Base-by-base conservation (phyloP, 2,797 vertebrate genomes). In the Sphaeramia orbicularis region DNA sequence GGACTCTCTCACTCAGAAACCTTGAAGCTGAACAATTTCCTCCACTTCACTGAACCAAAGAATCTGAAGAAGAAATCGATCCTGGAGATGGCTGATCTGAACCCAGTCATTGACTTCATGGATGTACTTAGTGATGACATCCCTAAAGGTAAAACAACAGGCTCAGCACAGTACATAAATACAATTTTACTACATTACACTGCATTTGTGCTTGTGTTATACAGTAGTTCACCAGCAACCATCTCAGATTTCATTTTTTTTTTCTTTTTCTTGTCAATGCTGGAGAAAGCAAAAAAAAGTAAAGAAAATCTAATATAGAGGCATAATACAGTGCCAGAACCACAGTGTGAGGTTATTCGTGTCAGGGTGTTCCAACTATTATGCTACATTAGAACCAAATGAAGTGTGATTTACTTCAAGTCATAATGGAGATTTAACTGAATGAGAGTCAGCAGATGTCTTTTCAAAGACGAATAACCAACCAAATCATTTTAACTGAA, bases 71-170 rank as follows among this genome's bases (percentile, higher is more conserved):
- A 93, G 57, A 97, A 94, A 88, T 94, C 94, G 1, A 78, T 96
- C 56, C 85, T 95, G 67, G 93, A 96, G 88, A 95, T 94, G 86
- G 94, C 94, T 12, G 87, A 96, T 32, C 63, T 96, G 69, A 95
- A 96, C 60, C 96, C 96, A 38, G 92, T 95, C 3, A 91, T 93
- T 4, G 97, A 99, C 83, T 99, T 98, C 81, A 83, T 99, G 81
- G 94, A 99, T 65, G 93, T 92, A 43, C 78, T 99, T 80, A 96
- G 94, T 69, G 92, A 97, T 10, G 97, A 99, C 77, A 84, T 95
- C 50, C 96, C 96, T 56, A 94, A 91, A 95, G 97, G 98, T 97
- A 53, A 83, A 57, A 27, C 12, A 10, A 24, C 16, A 61, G 10
- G 13, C 41, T 65, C 35, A n/a, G 10, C 21, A 13, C 35, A 13